Evolutionary conservation across 2,797 vertebrate species (phyloP), one percentile per base, ranked within the genome.

Genomic region (Diplodus puntazzo): DNA sequence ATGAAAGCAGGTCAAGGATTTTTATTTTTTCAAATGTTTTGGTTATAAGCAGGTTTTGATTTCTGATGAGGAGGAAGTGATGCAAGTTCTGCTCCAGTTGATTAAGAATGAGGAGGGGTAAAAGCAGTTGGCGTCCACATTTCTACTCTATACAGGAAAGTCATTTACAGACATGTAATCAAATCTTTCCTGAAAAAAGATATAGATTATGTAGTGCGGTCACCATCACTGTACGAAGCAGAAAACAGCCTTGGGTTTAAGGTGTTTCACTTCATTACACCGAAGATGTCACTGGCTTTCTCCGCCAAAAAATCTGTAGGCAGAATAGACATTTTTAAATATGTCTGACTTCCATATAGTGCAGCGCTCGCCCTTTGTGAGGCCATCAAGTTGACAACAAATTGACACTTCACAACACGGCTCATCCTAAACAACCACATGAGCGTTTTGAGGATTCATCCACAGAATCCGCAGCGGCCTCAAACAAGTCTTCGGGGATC

Each of bases 401-500:
- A 77, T 55, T 82, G 88, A 85, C 84, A 84, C 83, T 59, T 88
- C 71, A 65, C 77, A 85, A 75, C 69, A 34, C 57, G 46, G 79
- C 89, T 87, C 87, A 81, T 86, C 79, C 84, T 57, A 53, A 87
- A 88, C 73, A 84, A 85, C 30, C 66, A 63, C 75, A 62, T 76
- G 74, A 73, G 59, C 45, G 85, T 88, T 89, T 83, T 73, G 58
- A 92, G 82, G 82, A 84, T 90, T 88, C 85, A 84, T 84, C 90
- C 83, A 55, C 34, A 54, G 84, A 85, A 89, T 89, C 91, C 79
- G 17, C 72, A 14, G 80, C 59, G 74, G 90, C 81, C 84, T 91
- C 83, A 90, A 83, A 89, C 82, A 80, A 85, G 85, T 92, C 89
- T 92, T 79, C 70, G 42, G 88, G 89, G 92, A 85, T 82, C 79